Evolutionary conservation across 2,888 invertebrate species (phyloP).

Genomic region (Coelopa pilipes): DNA sequence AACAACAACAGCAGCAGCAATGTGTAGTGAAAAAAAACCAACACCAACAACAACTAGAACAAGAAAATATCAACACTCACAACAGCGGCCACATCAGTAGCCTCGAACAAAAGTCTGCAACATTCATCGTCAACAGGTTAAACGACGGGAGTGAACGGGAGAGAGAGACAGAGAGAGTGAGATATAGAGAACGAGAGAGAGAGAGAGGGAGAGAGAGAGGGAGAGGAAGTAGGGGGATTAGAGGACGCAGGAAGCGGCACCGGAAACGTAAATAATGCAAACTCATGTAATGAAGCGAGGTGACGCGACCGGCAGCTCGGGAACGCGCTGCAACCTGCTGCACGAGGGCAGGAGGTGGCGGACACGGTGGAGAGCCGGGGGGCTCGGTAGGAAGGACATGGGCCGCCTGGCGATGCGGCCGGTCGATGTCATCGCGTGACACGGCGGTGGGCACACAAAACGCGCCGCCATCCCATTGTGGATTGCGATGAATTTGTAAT

Average conservation of each 20-base stretch:
- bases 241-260: background rate
- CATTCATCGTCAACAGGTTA: conserved; percentile 15
- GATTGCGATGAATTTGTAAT: conserved; percentile 22
- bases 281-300: background rate
- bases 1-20: too few relatives aligned
- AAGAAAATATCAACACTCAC: background rate
- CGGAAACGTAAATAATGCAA: background rate
- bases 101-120: background rate
- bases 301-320: background rate
- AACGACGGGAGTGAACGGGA: background rate
- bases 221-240: background rate
- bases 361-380: background rate
- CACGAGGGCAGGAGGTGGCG: background rate
- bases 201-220: too few relatives aligned
- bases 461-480: conserved; percentile 1
- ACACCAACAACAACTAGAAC: background rate
- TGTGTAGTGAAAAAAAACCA: too few relatives aligned
- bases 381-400: background rate
- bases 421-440: background rate
- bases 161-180: background rate
- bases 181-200: too few relatives aligned
- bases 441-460: background rate
- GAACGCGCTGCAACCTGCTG: background rate
- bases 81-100: background rate
- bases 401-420: background rate